These are phyloP conservation scores for Chondrilla cf. caribensis DNA, from an alignment of 37 sponge, comb jelly and placozoan genomes.

Conservation along the genomic window DNA sequence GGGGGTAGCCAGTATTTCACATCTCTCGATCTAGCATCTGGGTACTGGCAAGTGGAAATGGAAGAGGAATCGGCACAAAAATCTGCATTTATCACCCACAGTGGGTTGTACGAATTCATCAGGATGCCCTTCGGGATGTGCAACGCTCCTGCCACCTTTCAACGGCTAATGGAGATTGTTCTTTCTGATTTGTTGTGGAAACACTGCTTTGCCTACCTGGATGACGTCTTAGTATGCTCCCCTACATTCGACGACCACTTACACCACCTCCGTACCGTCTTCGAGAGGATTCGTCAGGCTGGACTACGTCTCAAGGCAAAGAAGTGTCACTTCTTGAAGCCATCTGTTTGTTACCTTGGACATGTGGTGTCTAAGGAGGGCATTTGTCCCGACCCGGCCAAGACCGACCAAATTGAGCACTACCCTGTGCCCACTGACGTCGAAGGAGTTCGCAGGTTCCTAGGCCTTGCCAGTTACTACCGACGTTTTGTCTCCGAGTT, in stretches of 20 bases:
- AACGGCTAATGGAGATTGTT: conserved; percentile 47
- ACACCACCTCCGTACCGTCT: not conserved
- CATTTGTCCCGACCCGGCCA: not conserved
- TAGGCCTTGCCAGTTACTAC: conserved; percentile 30
- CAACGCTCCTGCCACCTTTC: conserved; percentile 54
- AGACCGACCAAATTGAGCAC: not conserved
- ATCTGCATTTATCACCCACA: conserved; percentile 23
- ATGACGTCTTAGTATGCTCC: conserved; percentile 19
- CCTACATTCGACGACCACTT: not conserved
- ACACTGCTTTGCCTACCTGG: conserved; percentile 41
- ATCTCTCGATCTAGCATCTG: conserved; percentile 34
- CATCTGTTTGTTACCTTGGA: conserved; percentile 1
- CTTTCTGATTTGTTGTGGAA: conserved; percentile 22
- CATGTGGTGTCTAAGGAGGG: not conserved
- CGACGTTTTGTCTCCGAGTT: conserved; percentile 15
- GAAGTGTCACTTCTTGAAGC: conserved; percentile 4
- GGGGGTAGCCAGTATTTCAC: conserved; percentile 31
- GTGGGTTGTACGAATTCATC: conserved; percentile 35
- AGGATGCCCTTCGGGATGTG: conserved; percentile 50
- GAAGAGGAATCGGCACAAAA: conserved; percentile 25
- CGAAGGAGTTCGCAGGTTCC: not conserved
- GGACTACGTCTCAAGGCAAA: conserved; percentile 17
- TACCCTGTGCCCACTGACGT: conserved; percentile 16
- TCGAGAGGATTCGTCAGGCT: not conserved
- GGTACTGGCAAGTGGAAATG: conserved; percentile 61